Evolutionary conservation across 1,140 invertebrate species (phyloP), one percentile per base, ranked within the genome.

Genomic region (Diploscapter pachys): DNA sequence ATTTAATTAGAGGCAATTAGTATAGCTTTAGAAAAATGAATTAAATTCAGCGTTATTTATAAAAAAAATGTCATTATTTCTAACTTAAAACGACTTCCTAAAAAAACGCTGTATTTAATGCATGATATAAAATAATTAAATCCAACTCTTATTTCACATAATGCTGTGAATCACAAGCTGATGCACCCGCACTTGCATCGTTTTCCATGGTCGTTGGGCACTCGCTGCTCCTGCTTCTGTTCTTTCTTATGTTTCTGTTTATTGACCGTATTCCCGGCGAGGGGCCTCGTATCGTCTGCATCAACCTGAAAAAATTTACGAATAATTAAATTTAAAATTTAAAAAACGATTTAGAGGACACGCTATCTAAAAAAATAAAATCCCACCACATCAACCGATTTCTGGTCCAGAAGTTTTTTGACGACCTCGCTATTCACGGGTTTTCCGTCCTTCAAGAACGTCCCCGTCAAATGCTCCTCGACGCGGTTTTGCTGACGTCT

Each of bases 401-500:
- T 55, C 66, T 68, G 66, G 52, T 68, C 49, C 66, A 55, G 52
- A 11, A 68, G 66, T 31, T 68, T 55, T 54, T 68, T 55, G 9
- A 68, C 9, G 31, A 31, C 8, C 51, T 65, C 63, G 6, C 52
- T 54, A 31, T 11, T 11, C 57, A 11, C 31, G 57, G 9, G 57
- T 55, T 68, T 68, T 6, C 31, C 48, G 48, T 31, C 31, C 31
- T 31, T 31, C 31, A 53, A 53, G 66, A n/a, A 11, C 6, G 6
- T 52, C 52, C 73, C 73, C 13, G 52, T 56, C 9, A 74, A 56
- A 11, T 74, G 73, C 49, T 74, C 52, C 59, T 74, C 73, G 6
- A 74, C 73, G 52, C 73, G 64, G 53, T 64, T 65, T 11, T 66
- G 54, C 56, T 74, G 73, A 48, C 73, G 54, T 11, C 63, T 67